These are phyloP conservation scores for Bruchidius siliquastri DNA, from an alignment of 2,888 invertebrate species.

Conservation along the genomic window DNA sequence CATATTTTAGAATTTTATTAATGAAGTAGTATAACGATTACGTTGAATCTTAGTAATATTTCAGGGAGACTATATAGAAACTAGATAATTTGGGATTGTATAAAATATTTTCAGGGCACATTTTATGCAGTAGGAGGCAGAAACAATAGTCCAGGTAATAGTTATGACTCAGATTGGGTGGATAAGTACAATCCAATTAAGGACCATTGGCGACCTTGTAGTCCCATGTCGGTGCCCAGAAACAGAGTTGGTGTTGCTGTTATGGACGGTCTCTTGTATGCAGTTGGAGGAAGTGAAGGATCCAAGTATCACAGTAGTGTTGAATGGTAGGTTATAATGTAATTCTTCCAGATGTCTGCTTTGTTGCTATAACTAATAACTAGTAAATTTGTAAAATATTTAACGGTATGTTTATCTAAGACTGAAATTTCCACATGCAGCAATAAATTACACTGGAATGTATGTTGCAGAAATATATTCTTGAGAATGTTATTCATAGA, in stretches of 20 bases:
- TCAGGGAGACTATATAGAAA: not conserved
- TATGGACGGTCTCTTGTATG: slow-evolving; percentile 86
- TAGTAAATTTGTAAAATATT: too few species aligned
- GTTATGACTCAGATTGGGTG: slow-evolving; percentile 84
- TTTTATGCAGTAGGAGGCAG: slow-evolving; percentile 92
- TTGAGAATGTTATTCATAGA: too few species aligned
- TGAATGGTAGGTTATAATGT: slow-evolving; percentile 63
- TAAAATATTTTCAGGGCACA: slow-evolving; percentile 55
- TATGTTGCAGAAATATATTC: too few species aligned
- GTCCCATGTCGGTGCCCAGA: slow-evolving; percentile 81
- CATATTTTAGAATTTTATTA: too few species aligned
- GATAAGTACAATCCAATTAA: slow-evolving; percentile 81
- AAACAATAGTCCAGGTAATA: slow-evolving; percentile 84
- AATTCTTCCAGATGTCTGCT: not conserved
- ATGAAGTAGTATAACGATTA: too few species aligned
- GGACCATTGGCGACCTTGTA: slow-evolving; percentile 83
- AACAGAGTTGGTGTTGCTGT: slow-evolving; percentile 92
- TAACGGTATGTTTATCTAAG: too few species aligned
- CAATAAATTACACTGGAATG: too few species aligned
- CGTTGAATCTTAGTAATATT: too few species aligned
- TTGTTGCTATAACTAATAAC: too few species aligned
- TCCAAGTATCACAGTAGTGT: slow-evolving; percentile 82
- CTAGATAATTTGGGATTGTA: too few species aligned
- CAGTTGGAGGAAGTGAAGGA: slow-evolving; percentile 87
- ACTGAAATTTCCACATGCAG: too few species aligned